Evolutionary conservation across 2,113 vertebrate species (phyloP), one percentile per base, ranked within the genome.

Genomic region (Paramisgurnus dabryanus): DNA sequence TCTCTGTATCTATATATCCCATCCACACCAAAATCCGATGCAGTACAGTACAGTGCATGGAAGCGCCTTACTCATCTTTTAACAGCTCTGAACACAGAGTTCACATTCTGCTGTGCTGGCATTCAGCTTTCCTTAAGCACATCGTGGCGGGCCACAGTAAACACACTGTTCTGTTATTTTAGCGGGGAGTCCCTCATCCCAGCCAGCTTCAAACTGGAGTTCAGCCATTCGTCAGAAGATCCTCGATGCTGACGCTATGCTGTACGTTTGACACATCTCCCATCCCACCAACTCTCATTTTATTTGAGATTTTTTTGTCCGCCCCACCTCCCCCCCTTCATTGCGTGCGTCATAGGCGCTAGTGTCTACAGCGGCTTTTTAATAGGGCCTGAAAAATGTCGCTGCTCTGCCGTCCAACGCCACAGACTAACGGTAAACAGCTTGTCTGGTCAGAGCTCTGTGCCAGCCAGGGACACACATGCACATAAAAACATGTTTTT

Each of bases 341-440:
- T 78, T 79, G 11, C 17, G 66, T 85, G 80, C 76, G 76, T 85
- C 83, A 85, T 76, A 80, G 76, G 60, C 18, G 61, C 50, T 71
- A 71, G 76, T 76, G 80, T 82, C 77, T 85, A 71, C 80, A 71
- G 76, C 55, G 50, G 76, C 47, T 80, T 84, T 84, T 84, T 84
- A 82, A 84, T 67, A 79, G 78, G 76, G 80, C 47, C 80, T 82
- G 39, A 85, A 82, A 85, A 76, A 85, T 82, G 80, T 70, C 58
- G 53, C 68, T 53, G 67, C 66, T 66, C 47, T 34, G 27, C 72
- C 60, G 47, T 83, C 82, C 68, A 83, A 77, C 67, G 53, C 76
- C 83, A 84, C 83, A 84, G 83, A 84, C 83, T 84, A 82, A 84
- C 80, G 75, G 83, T 84, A 84, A 84, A 84, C 83, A 82, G 76